Evolutionary conservation across 2,888 invertebrate genomes (phyloP), one percentile per base, ranked within the genome.

Genomic region (Troilus luridus): DNA sequence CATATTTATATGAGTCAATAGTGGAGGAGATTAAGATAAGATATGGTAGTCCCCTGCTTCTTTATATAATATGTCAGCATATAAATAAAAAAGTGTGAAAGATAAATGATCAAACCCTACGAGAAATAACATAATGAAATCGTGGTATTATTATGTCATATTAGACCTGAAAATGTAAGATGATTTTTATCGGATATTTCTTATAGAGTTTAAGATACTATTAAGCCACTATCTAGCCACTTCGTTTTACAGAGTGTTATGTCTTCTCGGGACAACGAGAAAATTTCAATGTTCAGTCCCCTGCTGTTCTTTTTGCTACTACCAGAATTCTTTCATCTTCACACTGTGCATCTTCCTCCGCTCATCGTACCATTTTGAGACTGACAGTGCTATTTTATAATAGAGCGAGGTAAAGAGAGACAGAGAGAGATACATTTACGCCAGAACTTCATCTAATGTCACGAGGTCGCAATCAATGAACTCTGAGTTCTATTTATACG

Each of bases 1-100:
- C 27, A 41, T 77, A 77, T 77, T 77, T 77, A 77, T 41, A 41
- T 41, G 41, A 77, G 72, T 77, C 72, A 77, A 77, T 77, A 7
- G 72, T 41, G 41, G 7, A 7, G 17, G 72, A 77, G 72, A 77
- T 77, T 41, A 77, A 77, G 72, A 77, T 77, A 77, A 77, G 72
- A 77, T 77, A 77, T 77, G 17, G 17, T 17, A 24, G 67, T 14
- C 14, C 67, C 67, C 67, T 67, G 24, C 27, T 41, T 17, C 27
- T 72, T 72, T 72, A 72, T 27, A 72, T 72, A 77, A 77, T 41
- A 27, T 77, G 17, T 27, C 27, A 41, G 27, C 14, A 41, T 1
- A 77, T 77, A 77, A 41, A 77, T 41, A 77, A 12, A 72, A 27
- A 67, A 59, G 2, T 41, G 62, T 62, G n/a, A 64, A 64, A 67